phyloP scores from a whole-genome alignment of 2,888 invertebrate genomes.

The Andrena haemorrhoa region DNA sequence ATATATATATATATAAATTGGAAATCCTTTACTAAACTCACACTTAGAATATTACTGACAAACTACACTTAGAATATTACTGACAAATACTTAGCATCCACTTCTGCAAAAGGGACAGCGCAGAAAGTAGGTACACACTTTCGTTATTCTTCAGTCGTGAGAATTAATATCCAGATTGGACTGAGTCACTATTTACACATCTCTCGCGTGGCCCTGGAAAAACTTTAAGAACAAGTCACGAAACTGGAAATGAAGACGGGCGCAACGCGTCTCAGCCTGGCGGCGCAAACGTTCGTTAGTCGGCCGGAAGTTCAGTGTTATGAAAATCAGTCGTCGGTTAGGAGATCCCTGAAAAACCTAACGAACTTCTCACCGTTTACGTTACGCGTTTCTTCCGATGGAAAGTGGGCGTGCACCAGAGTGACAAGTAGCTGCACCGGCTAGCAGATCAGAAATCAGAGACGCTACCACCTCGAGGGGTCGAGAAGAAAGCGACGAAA shows the following conservation, averaged over 20 bases:
- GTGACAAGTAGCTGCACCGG: conserved; percentile 83
- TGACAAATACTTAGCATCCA: too few species aligned
- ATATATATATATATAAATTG: too few species aligned
- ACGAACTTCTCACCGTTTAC: conserved; percentile 75
- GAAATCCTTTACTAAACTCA: too few species aligned
- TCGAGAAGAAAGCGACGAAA: conserved; percentile 69
- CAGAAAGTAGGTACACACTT: too few species aligned
- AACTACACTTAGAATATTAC: too few species aligned
- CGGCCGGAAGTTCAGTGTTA: conserved; percentile 83
- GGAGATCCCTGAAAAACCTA: conserved; percentile 57
- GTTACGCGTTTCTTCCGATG: conserved; percentile 40
- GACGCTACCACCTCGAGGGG: conserved; percentile 71
- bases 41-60: too few species aligned
- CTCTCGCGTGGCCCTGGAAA: background rate
- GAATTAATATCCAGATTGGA: too few species aligned
- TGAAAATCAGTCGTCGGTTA: conserved; percentile 81
- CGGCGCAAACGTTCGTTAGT: conserved; percentile 80
- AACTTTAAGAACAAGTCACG: conserved; percentile 41
- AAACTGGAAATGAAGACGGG: conserved; percentile 9
- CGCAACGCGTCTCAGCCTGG: background rate
- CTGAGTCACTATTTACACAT: too few species aligned
- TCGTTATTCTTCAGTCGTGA: too few species aligned
- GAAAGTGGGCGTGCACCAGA: conserved; percentile 66
- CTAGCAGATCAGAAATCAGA: conserved; percentile 84
- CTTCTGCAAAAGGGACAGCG: too few species aligned